These are phyloP conservation scores for Melanophora roralis DNA, from an alignment of 2,888 invertebrate species.

Conservation along the genomic window DNA sequence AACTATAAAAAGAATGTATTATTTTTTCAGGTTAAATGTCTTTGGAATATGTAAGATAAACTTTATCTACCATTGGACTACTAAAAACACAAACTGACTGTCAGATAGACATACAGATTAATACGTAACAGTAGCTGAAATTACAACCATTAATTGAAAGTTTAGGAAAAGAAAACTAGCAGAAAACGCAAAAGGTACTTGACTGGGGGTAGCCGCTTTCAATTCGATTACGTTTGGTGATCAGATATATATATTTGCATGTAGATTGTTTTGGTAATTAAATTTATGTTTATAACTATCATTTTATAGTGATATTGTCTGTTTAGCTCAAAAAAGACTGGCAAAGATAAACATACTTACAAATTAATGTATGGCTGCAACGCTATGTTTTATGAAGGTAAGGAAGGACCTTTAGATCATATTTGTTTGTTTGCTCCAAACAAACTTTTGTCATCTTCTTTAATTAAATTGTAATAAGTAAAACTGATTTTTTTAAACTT, in stretches of 20 bases:
- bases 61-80: slow-evolving; percentile 49
- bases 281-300: slow-evolving; percentile 53
- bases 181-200: slow-evolving; percentile 1
- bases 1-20: slow-evolving; percentile 7
- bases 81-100: slow-evolving; percentile 25
- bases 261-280: slow-evolving; percentile 58
- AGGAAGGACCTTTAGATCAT: no score
- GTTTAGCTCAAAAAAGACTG: no score
- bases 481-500: no score
- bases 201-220: slow-evolving; percentile 5
- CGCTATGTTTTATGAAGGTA: no score
- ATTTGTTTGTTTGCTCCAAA: no score
- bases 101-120: background rate
- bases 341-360: no score
- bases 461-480: no score
- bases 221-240: background rate
- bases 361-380: no score
- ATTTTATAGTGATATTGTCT: slow-evolving; percentile 9
- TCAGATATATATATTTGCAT: slow-evolving; percentile 23
- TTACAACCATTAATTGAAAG: slow-evolving; percentile 47
- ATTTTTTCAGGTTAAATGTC: slow-evolving; percentile 58
- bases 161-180: slow-evolving; percentile 17
- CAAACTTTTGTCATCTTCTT: no score
- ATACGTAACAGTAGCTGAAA: slow-evolving; percentile 49
- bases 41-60: slow-evolving; percentile 52